phyloP scores from a whole-genome alignment of 1,140 invertebrate species.

The Thaumetopoea pityocampa region DNA sequence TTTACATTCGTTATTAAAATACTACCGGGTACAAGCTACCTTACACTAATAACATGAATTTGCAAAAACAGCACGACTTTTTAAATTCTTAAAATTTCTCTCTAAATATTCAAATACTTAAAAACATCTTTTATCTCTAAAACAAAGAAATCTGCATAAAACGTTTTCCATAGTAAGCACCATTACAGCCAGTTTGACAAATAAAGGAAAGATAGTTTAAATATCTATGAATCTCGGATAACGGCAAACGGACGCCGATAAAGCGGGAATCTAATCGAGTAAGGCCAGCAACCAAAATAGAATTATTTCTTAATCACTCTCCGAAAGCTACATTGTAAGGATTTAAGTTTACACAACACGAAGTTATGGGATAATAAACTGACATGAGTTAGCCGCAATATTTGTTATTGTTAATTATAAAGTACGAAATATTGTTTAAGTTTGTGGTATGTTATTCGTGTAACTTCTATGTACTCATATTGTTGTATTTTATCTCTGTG shows the following conservation, averaged over 20 bases:
- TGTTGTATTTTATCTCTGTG: no score
- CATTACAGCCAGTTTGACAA: slow-evolving; percentile 11
- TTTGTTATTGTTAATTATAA: no score
- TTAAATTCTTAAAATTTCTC: no score
- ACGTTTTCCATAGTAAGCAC: slow-evolving; percentile 24
- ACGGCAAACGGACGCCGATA: not conserved
- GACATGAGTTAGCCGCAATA: no score
- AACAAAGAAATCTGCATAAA: slow-evolving; percentile 27
- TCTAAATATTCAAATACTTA: slow-evolving; percentile 10
- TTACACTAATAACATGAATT: no score
- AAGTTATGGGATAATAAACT: no score
- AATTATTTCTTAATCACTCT: not conserved
- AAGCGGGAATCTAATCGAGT: not conserved
- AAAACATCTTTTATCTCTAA: slow-evolving; percentile 10
- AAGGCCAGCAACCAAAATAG: slow-evolving; percentile 1
- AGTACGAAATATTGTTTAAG: no score
- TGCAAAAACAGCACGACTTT: no score
- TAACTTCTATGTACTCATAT: no score
- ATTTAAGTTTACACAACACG: not conserved
- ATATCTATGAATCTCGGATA: slow-evolving; percentile 6
- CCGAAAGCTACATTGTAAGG: not conserved
- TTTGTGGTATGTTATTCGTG: no score
- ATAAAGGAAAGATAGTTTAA: slow-evolving; percentile 12
- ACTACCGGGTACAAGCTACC: no score
- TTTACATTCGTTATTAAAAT: no score